A percentile compares a stretch with the other conserved stretches of the same genome.
Conservation (phyloP, 2,113 vertebrate species). For the Ancistrus triradiatus region DNA sequence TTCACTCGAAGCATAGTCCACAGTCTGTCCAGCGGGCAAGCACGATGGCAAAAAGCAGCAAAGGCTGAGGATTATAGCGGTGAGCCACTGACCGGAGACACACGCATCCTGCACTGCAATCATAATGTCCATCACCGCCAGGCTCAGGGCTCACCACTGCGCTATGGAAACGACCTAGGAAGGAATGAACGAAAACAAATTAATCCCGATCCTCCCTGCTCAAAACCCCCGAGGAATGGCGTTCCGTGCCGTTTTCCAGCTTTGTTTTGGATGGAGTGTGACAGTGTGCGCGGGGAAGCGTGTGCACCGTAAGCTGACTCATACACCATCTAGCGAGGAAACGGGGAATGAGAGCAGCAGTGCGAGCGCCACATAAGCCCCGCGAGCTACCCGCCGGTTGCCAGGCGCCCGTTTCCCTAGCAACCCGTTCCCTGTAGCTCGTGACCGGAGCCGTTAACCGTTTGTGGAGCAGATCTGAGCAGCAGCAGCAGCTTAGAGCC, state of each 20-base stretch:
- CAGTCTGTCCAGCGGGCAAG: constrained; percentile 86
- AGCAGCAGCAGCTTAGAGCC: too few relatives aligned
- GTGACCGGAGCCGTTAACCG: constrained; percentile 71
- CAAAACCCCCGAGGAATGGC: constrained; percentile 56
- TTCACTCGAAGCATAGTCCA: constrained; percentile 89
- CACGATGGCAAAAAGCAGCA: constrained; percentile 89
- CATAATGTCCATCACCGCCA: constrained; percentile 89
- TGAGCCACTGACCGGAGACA: constrained; percentile 91
- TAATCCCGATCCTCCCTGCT: constrained; percentile 59
- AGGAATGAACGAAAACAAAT: constrained; percentile 34
- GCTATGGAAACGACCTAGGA: constrained; percentile 31
- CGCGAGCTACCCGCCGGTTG: constrained; percentile 93
- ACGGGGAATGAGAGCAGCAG: constrained; percentile 80
- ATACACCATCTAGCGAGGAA: constrained; percentile 89
- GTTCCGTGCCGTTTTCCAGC: constrained; percentile 57
- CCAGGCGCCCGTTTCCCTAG: constrained; percentile 98
- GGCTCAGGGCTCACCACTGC: constrained; percentile 54
- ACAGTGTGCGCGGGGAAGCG: constrained; percentile 61
- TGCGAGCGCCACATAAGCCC: constrained; percentile 71
- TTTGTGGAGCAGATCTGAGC: not conserved
- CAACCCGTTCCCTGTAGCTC: constrained; percentile 85
- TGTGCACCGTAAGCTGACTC: constrained; percentile 75
- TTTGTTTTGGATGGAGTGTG: constrained; percentile 62
- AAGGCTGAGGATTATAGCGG: constrained; percentile 85
- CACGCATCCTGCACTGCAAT: constrained; percentile 87